Evolutionary conservation across 2,888 invertebrate species (phyloP).

Genomic region (Carterocephalus palaemon): DNA sequence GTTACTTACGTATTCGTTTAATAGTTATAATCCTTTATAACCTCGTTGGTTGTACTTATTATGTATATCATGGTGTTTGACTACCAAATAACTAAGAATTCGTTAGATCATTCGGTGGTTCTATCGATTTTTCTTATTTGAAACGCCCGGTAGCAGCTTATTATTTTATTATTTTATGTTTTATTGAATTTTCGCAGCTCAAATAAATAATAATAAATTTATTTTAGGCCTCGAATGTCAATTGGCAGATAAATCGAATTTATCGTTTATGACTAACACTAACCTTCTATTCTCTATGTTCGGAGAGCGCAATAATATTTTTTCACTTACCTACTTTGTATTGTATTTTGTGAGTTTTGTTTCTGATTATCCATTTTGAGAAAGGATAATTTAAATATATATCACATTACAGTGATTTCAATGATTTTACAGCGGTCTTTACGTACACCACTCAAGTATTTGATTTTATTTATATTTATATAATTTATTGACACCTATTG

Average conservation of each 20-base stretch:
- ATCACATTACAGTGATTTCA: slow-evolving; percentile 1
- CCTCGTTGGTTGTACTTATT: too few relatives aligned
- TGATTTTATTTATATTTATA: too few relatives aligned
- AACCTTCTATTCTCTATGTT: slow-evolving; percentile 8
- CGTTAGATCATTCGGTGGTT: too few relatives aligned
- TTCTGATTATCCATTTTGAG: slow-evolving; percentile 1
- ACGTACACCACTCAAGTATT: too few relatives aligned
- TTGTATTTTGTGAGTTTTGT: neutral
- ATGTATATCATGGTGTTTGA: too few relatives aligned
- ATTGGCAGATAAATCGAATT: slow-evolving; percentile 8
- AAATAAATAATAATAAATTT: neutral
- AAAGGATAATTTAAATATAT: slow-evolving; percentile 3
- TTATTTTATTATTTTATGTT: too few relatives aligned
- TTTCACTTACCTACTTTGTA: slow-evolving; percentile 8
- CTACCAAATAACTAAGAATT: too few relatives aligned
- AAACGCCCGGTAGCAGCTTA: too few relatives aligned
- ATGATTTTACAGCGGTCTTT: neutral
- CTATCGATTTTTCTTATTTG: too few relatives aligned
- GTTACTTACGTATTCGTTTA: too few relatives aligned
- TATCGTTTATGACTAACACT: slow-evolving; percentile 4
- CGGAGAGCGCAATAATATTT: slow-evolving; percentile 6
- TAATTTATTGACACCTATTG: too few relatives aligned
- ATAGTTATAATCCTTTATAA: too few relatives aligned
- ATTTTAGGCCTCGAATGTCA: neutral
- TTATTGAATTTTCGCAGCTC: neutral